Percentiles rank a stretch among this genome's conserved stretches.
Conservation (phyloP, 64 coral and sea anemone genomes). For the Montipora efflorescens region DNA sequence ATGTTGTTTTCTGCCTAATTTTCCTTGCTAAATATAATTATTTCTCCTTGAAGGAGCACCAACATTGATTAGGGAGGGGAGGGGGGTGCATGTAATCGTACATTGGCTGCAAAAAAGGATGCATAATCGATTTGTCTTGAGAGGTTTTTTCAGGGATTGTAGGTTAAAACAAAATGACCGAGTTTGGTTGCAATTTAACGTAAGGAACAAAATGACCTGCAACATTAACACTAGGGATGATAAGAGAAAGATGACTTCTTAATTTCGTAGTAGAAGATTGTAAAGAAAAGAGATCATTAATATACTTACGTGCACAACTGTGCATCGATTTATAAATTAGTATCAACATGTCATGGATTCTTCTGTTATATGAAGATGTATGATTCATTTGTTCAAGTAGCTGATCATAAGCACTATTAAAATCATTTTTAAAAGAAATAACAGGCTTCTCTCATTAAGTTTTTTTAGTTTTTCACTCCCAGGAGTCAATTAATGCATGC, state of each 20-base stretch:
- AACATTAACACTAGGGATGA: not conserved
- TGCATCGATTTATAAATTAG: not conserved
- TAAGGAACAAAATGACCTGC: too few species aligned
- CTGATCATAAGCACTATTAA: not conserved
- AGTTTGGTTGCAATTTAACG: too few species aligned
- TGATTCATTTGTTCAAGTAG: not conserved
- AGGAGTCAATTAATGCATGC: too few species aligned
- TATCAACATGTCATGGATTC: not conserved
- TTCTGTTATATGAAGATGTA: not conserved
- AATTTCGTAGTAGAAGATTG: not conserved
- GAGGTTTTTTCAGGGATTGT: too few species aligned
- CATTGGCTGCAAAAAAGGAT: too few species aligned
- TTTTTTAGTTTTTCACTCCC: not conserved
- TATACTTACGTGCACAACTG: not conserved
- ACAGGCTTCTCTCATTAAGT: not conserved
- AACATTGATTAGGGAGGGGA: too few species aligned
- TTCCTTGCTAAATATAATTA: too few species aligned
- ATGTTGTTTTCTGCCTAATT: too few species aligned
- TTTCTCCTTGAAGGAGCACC: too few species aligned
- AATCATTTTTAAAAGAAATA: not conserved
- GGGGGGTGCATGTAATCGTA: too few species aligned
- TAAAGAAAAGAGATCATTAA: not conserved
- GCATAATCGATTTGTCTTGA: too few species aligned
- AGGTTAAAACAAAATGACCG: too few species aligned
- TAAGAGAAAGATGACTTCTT: not conserved